phyloP scores from a whole-genome alignment of 2,797 vertebrate species.

The Mico argentatus region DNA sequence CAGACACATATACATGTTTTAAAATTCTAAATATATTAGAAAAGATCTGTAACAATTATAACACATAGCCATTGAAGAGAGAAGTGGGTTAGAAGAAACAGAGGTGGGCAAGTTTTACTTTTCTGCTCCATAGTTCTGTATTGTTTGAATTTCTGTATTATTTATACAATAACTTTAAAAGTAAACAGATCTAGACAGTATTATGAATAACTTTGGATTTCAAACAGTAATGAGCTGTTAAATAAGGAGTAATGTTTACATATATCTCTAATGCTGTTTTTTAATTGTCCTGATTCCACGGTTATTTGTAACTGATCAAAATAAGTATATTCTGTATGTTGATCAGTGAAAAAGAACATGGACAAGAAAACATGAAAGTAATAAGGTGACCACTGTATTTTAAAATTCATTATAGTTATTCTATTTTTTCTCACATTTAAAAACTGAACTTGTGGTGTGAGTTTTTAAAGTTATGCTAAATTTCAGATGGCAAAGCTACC shows the following conservation, averaged over 20 bases:
- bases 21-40: background rate
- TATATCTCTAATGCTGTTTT: background rate
- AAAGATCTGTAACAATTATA: background rate
- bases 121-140: background rate
- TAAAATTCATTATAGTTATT: background rate
- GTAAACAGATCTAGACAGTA: background rate
- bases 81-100: background rate
- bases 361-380: background rate
- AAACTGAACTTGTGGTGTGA: background rate
- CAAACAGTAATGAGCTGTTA: background rate
- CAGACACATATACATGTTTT: background rate
- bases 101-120: background rate
- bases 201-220: slow-evolving; percentile 28
- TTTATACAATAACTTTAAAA: background rate
- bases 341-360: background rate
- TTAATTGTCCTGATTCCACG: background rate
- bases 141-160: background rate
- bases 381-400: background rate
- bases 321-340: background rate
- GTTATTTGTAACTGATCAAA: background rate
- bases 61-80: background rate
- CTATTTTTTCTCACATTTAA: background rate
- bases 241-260: background rate
- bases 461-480: slow-evolving; percentile 10
- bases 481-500: background rate